phyloP scores from a whole-genome alignment of 2,113 vertebrate genomes.

The Fregetta grallaria region DNA sequence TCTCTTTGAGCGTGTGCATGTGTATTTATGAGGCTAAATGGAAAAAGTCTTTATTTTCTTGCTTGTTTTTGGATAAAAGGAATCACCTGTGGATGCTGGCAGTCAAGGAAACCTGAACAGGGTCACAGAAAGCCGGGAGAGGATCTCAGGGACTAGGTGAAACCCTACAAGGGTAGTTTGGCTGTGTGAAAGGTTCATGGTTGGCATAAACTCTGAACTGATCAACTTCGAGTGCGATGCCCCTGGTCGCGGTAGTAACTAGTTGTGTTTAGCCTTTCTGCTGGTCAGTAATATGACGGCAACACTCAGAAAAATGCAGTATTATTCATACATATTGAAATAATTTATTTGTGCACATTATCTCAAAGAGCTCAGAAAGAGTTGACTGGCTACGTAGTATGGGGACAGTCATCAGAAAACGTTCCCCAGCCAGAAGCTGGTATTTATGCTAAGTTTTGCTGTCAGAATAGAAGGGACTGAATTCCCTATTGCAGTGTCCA shows the following conservation, averaged over 20 bases:
- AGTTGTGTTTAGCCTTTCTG: neutral
- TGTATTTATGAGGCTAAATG: neutral
- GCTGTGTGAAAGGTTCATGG: neutral
- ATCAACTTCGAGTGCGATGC: neutral
- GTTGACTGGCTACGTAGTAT: neutral
- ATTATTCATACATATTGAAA: neutral
- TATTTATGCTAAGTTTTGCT: neutral
- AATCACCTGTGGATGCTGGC: neutral
- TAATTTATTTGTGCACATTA: neutral
- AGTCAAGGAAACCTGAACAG: neutral
- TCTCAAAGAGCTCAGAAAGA: neutral
- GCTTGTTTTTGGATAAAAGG: neutral
- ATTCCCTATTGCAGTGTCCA: neutral
- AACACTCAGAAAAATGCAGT: neutral
- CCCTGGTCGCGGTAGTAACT: neutral
- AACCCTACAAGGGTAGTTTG: neutral
- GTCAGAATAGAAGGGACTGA: neutral
- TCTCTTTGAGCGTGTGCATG: neutral
- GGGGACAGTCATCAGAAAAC: neutral
- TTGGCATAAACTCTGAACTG: neutral
- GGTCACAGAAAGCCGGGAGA: neutral
- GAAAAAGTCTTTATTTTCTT: neutral
- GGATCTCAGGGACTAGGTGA: neutral
- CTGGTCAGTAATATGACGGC: neutral
- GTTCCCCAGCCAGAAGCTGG: neutral